phyloP scores from a whole-genome alignment of 1,140 invertebrate species.

The Pogonomyrmex californicus region DNA sequence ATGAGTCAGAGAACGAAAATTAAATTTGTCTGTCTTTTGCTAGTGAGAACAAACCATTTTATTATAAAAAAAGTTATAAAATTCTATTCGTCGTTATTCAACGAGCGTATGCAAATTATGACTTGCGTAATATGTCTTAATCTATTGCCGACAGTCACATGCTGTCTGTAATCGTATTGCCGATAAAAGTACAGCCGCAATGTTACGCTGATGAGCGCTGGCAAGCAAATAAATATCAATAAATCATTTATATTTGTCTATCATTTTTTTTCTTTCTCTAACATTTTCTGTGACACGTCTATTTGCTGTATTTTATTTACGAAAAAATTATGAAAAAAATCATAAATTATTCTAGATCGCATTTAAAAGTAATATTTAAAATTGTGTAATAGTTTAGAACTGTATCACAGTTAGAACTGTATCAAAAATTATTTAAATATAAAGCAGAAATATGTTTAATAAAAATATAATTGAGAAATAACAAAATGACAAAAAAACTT shows the following conservation, averaged over 20 bases:
- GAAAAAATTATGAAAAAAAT: too few species aligned
- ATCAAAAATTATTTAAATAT: too few species aligned
- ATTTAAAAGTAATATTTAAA: too few species aligned
- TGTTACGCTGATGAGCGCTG: neutral
- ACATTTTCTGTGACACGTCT: neutral
- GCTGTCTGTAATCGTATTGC: conserved; percentile 31
- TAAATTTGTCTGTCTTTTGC: neutral
- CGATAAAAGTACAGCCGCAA: conserved; percentile 31
- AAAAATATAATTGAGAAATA: too few species aligned
- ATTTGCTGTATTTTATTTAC: neutral
- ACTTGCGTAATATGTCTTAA: conserved; percentile 48
- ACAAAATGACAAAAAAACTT: too few species aligned
- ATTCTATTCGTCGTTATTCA: neutral
- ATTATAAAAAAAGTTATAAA: neutral
- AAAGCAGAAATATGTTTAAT: too few species aligned
- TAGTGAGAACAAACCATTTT: too few species aligned
- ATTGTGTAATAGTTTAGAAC: too few species aligned
- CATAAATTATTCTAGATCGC: too few species aligned
- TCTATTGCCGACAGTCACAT: conserved; percentile 42
- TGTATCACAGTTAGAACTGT: too few species aligned
- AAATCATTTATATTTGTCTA: neutral
- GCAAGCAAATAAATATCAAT: conserved; percentile 31
- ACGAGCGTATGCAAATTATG: neutral
- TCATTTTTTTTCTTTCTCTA: neutral
- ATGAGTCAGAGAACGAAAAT: neutral